These are phyloP conservation scores for Oncorhynchus nerka DNA, from an alignment of 2,113 vertebrate species.

Conservation along the genomic window DNA sequence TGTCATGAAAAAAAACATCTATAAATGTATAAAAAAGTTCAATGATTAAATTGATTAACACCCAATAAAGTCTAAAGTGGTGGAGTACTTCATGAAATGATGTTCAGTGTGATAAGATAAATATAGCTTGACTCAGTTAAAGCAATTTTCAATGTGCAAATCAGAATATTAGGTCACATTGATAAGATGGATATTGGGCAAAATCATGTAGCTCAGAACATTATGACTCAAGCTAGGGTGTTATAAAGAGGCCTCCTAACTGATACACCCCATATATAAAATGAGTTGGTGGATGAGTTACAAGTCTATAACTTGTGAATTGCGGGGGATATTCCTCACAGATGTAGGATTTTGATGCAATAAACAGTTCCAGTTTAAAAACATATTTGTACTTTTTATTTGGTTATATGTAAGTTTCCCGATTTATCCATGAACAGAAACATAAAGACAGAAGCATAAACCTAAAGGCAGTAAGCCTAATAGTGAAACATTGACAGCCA, in stretches of 20 bases:
- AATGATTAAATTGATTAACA: conserved; percentile 43
- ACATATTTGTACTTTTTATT: not conserved
- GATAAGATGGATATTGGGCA: conserved; percentile 26
- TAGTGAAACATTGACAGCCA: not conserved
- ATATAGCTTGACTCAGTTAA: not conserved
- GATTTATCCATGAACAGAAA: not conserved
- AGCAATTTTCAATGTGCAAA: conserved; percentile 17
- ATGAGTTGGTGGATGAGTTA: not conserved
- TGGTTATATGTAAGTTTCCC: not conserved
- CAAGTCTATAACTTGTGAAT: not conserved
- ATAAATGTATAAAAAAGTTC: conserved; percentile 25
- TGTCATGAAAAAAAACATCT: conserved; percentile 36
- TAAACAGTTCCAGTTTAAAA: conserved; percentile 8
- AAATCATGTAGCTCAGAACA: conserved; percentile 27
- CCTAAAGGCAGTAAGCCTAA: not conserved
- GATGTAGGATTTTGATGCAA: conserved; percentile 18
- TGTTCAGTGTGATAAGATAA: conserved; percentile 34
- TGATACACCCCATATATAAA: not conserved
- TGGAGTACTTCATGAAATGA: conserved; percentile 33
- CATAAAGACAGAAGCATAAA: not conserved
- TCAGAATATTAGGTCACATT: conserved; percentile 29
- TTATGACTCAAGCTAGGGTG: not conserved
- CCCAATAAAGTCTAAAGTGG: conserved; percentile 26
- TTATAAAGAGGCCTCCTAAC: not conserved
- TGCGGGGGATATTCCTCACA: not conserved